Evolutionary conservation across 2,888 invertebrate genomes (phyloP).

Genomic region (Drosophila mimica): DNA sequence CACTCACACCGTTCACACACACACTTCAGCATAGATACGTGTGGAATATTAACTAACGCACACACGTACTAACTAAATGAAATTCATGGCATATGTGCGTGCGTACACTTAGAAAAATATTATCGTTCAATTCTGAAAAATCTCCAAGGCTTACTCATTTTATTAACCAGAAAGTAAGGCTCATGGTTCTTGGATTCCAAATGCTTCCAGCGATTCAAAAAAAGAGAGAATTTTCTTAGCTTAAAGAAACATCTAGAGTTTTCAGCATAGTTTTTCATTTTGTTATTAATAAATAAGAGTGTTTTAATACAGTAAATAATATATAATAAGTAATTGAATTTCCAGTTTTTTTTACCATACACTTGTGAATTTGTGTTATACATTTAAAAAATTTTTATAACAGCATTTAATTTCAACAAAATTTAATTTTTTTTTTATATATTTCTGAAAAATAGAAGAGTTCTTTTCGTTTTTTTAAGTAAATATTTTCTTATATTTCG

Average conservation of each 20-base stretch:
- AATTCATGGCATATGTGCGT: conserved; percentile 81
- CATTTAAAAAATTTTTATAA: no score
- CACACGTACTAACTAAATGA: conserved; percentile 77
- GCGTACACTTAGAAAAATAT: conserved; percentile 38
- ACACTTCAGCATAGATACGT: conserved; percentile 59
- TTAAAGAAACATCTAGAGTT: no score
- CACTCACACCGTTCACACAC: conserved; percentile 24
- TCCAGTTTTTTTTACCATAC: no score
- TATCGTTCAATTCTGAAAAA: background rate
- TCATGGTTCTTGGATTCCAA: background rate
- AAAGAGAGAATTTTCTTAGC: no score
- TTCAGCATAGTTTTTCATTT: no score
- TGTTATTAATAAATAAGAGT: background rate
- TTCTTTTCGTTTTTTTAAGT: no score
- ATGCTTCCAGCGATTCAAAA: background rate
- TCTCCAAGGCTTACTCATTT: background rate
- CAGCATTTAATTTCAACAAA: no score
- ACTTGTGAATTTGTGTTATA: background rate
- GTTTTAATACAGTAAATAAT: no score
- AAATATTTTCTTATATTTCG: no score
- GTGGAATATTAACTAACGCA: conserved; percentile 78
- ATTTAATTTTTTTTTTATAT: no score
- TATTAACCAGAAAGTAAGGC: background rate
- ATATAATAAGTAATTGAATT: background rate
- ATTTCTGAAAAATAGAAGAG: no score